phyloP scores from a whole-genome alignment of 2,113 vertebrate species.

The Burhinus bistriatus region DNA sequence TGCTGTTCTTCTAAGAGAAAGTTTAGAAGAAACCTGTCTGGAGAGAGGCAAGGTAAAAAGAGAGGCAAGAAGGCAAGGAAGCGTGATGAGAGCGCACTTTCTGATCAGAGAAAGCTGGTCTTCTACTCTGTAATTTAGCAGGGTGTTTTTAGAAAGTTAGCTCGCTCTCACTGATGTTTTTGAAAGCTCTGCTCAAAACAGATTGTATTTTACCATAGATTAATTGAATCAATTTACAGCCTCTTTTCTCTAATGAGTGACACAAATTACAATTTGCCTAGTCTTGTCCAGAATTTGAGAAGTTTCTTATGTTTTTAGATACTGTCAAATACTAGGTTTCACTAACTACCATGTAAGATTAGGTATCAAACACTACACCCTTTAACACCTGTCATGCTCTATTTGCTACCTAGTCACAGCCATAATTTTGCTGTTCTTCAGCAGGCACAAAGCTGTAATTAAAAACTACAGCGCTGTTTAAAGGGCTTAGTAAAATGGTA shows the following conservation, averaged over 20 bases:
- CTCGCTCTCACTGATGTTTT: not conserved
- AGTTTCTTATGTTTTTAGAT: not conserved
- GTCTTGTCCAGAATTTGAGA: constrained; percentile 9
- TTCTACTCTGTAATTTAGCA: constrained; percentile 5
- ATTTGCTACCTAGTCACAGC: constrained; percentile 2
- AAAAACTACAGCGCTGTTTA: constrained; percentile 31
- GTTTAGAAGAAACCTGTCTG: not conserved
- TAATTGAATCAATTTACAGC: not conserved
- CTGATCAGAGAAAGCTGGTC: not conserved
- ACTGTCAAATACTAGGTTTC: not conserved
- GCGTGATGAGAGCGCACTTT: not conserved
- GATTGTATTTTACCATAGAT: not conserved
- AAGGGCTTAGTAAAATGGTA: not conserved
- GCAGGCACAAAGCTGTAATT: not conserved
- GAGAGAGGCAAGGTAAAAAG: not conserved
- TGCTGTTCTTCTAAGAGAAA: not conserved
- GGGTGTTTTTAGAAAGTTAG: constrained; percentile 8
- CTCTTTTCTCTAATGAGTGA: not conserved
- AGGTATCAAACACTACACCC: not conserved
- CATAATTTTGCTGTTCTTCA: constrained; percentile 31
- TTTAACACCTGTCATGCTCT: not conserved
- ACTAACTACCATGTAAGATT: not conserved
- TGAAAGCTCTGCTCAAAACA: constrained; percentile 41
- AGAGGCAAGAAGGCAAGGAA: not conserved
- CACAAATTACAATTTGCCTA: not conserved